phyloP scores from a whole-genome alignment of 2,797 vertebrate genomes.

The Garrulus glandarius region DNA sequence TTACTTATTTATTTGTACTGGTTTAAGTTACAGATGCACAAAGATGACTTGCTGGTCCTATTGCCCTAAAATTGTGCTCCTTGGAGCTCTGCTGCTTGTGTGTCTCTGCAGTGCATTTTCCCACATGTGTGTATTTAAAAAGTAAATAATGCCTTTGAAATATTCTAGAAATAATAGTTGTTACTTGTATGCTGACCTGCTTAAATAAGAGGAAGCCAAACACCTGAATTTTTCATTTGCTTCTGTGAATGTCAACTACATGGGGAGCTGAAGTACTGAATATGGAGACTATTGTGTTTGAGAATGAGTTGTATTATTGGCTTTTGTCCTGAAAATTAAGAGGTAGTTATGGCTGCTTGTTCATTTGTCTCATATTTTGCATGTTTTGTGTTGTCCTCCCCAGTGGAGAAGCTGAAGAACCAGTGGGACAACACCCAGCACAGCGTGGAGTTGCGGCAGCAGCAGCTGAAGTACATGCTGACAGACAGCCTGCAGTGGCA shows the following conservation, averaged over 20 bases:
- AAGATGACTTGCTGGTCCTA: not conserved
- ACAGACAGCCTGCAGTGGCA: constrained; percentile 90
- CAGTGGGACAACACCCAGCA: constrained; percentile 95
- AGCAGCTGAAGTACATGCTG: constrained; percentile 89
- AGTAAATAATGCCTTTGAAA: not conserved
- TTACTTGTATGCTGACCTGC: not conserved
- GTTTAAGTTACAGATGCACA: not conserved
- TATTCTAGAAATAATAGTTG: not conserved
- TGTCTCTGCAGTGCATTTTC: not conserved
- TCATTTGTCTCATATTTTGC: not conserved
- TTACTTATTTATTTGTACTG: not conserved
- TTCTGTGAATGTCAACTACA: not conserved
- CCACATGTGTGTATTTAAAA: not conserved
- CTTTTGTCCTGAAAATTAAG: not conserved
- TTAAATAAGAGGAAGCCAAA: not conserved
- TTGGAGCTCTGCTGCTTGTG: not conserved
- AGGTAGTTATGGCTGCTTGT: not conserved
- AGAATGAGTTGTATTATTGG: not conserved
- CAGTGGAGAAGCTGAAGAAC: constrained; percentile 90
- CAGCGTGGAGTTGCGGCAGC: constrained; percentile 85
- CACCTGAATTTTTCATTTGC: not conserved
- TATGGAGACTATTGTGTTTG: not conserved
- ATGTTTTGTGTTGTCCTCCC: not conserved
- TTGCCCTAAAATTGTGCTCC: not conserved
- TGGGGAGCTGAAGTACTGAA: not conserved